Conservation (phyloP, 2,797 vertebrate genomes). For the Esox masquinongy region DNA sequence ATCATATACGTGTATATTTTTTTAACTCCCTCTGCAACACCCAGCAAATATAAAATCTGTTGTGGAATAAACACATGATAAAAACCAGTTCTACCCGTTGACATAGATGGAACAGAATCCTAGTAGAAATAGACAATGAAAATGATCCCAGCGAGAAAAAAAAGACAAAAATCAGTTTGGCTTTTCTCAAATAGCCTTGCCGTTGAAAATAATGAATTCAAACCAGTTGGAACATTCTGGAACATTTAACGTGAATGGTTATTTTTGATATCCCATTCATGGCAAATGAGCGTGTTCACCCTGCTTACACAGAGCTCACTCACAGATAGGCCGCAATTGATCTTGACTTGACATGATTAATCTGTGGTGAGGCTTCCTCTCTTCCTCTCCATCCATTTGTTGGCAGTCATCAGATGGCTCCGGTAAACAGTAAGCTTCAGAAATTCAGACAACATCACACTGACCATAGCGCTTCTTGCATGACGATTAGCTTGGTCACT, state of each 20-base stretch:
- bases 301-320: conserved; percentile 43
- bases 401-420: conserved; percentile 43
- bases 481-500: conserved; percentile 3
- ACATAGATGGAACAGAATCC: not conserved
- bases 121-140: too few relatives aligned
- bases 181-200: conserved; percentile 32
- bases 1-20: conserved; percentile 17
- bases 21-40: not conserved
- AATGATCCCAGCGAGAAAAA: too few relatives aligned
- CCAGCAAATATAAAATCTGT: too few relatives aligned
- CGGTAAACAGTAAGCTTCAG: not conserved
- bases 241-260: not conserved
- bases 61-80: too few relatives aligned
- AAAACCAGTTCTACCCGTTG: too few relatives aligned
- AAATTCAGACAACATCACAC: not conserved
- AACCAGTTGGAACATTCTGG: too few relatives aligned
- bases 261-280: not conserved
- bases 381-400: conserved; percentile 30
- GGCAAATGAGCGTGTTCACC: conserved; percentile 11
- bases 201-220: too few relatives aligned
- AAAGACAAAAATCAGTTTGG: too few relatives aligned
- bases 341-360: conserved; percentile 21
- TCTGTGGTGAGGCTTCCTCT: conserved; percentile 51
- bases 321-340: conserved; percentile 59
- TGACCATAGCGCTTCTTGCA: too few relatives aligned